phyloP scores from a whole-genome alignment of 2,797 vertebrate genomes.

The Melanotaenia trifasciata region DNA sequence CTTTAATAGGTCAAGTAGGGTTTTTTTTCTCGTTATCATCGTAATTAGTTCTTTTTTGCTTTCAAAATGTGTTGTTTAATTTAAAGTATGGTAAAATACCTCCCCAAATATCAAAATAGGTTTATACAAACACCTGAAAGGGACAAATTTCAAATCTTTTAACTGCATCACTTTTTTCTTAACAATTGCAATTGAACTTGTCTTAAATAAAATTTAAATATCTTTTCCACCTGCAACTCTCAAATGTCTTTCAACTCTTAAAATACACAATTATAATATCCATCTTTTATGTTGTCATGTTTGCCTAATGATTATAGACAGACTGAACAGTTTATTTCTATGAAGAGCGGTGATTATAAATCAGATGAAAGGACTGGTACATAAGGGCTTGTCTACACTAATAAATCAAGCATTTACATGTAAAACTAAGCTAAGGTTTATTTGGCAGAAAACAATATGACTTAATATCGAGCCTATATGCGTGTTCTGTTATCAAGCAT shows the following conservation, averaged over 20 bases:
- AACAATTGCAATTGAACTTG: no score
- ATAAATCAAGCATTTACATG: background rate
- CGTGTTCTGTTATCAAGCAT: no score
- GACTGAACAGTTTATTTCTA: constrained; percentile 15
- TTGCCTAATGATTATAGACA: constrained; percentile 34
- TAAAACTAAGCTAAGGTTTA: background rate
- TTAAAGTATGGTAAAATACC: no score
- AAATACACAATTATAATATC: constrained; percentile 16
- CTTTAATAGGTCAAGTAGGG: background rate
- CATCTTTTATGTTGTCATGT: constrained; percentile 33
- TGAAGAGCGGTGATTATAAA: constrained; percentile 10
- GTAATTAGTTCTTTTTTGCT: no score
- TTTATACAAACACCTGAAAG: no score
- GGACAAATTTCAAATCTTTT: no score
- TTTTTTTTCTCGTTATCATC: no score
- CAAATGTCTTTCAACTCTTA: background rate
- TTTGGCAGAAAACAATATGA: constrained; percentile 1
- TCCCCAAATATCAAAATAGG: no score
- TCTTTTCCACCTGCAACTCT: constrained; percentile 18
- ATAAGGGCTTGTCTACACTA: background rate
- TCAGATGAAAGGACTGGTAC: constrained; percentile 8
- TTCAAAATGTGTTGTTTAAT: no score
- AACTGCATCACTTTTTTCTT: no score
- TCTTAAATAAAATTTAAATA: constrained; percentile 39
- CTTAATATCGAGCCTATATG: no score